Evolutionary conservation across 64 coral and sea anemone genomes (phyloP).

Genomic region (Pachyseris speciosa): DNA sequence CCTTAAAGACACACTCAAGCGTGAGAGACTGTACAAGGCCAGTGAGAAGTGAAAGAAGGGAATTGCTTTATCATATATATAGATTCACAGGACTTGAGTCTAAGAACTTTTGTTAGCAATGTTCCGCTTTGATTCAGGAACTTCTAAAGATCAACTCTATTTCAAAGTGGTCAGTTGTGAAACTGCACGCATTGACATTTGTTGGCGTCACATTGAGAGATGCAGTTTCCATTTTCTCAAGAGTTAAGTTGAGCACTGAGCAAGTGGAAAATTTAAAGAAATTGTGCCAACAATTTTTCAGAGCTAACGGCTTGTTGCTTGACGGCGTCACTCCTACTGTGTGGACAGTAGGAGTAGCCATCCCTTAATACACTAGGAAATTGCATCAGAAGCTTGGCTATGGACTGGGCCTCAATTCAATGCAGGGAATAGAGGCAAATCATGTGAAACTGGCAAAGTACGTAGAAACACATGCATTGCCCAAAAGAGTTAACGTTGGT

Average conservation of each 20-base stretch:
- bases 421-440: constrained; percentile 36
- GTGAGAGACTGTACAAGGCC: constrained; percentile 76
- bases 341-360: constrained; percentile 31
- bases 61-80: constrained; percentile 57
- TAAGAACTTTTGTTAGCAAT: constrained; percentile 74
- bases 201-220: constrained; percentile 30
- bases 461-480: constrained; percentile 28
- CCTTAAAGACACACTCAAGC: too few relatives aligned
- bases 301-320: not conserved
- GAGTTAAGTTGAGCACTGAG: constrained; percentile 17
- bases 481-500: constrained; percentile 23
- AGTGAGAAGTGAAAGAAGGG: constrained; percentile 62
- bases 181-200: constrained; percentile 22
- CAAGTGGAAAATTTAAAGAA: not conserved
- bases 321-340: constrained; percentile 21
- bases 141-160: constrained; percentile 13
- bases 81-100: constrained; percentile 88
- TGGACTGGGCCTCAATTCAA: constrained; percentile 44
- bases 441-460: constrained; percentile 34
- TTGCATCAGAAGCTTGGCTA: constrained; percentile 10
- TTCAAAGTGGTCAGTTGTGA: constrained; percentile 16
- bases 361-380: constrained; percentile 20
- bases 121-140: not conserved
- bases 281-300: constrained; percentile 43
- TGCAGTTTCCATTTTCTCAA: constrained; percentile 46